These are phyloP conservation scores for Mythimna ferrago DNA, from an alignment of 2,888 invertebrate genomes.

Conservation along the genomic window DNA sequence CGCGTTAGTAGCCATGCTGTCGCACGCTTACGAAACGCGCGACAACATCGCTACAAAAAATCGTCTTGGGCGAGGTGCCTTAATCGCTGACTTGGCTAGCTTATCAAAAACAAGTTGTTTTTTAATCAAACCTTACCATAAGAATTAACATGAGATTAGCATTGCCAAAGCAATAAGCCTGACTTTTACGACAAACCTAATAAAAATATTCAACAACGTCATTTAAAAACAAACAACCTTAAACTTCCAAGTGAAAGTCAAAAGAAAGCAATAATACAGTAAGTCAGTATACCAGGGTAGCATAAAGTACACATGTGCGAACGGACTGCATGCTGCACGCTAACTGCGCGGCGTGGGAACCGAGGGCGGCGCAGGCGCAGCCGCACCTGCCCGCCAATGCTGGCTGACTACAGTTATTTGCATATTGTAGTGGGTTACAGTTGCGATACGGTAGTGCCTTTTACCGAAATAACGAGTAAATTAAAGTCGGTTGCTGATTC, in stretches of 20 bases:
- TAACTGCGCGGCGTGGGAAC: conserved; percentile 57
- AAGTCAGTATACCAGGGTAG: conserved; percentile 11
- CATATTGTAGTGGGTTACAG: conserved; percentile 20
- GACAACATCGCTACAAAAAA: no score
- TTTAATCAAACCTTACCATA: background rate
- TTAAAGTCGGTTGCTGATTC: background rate
- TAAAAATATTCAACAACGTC: background rate
- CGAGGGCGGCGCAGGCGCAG: conserved; percentile 28
- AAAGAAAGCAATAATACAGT: conserved; percentile 9
- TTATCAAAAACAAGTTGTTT: no score
- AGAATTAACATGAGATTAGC: background rate
- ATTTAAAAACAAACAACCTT: background rate
- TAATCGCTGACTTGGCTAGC: background rate
- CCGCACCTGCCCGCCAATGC: conserved; percentile 45
- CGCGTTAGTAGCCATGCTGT: no score
- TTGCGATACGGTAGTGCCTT: background rate
- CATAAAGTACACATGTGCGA: conserved; percentile 46
- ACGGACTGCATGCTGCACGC: conserved; percentile 15
- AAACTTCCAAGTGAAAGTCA: conserved; percentile 30
- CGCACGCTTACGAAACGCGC: no score
- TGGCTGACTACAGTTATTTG: conserved; percentile 28
- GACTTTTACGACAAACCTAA: background rate
- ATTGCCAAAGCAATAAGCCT: background rate
- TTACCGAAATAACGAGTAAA: background rate
- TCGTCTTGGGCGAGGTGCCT: no score